Conservation (phyloP, 2,888 invertebrate genomes). For the Diplazon laetatorius region DNA sequence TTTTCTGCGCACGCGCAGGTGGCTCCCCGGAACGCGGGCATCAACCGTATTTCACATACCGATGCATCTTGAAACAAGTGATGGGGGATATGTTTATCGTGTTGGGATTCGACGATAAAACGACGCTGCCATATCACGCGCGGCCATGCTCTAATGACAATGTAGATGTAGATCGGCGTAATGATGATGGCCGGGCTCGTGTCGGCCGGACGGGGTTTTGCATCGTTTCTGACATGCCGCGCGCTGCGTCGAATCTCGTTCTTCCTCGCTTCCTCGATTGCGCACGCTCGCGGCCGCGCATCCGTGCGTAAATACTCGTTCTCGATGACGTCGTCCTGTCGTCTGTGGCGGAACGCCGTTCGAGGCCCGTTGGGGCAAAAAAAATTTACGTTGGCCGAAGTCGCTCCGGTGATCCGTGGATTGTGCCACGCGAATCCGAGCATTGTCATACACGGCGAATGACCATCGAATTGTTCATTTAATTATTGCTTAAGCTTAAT, state of each 20-base stretch:
- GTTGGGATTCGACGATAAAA: conserved; percentile 59
- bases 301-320: conserved; percentile 78
- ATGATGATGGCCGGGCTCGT: conserved; percentile 76
- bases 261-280: conserved; percentile 61
- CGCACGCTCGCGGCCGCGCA: conserved; percentile 75
- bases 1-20: conserved; percentile 60
- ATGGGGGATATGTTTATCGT: conserved; percentile 54
- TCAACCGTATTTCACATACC: conserved; percentile 18
- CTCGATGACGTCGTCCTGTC: conserved; percentile 65
- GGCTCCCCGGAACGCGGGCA: conserved; percentile 37
- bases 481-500: too few relatives aligned
- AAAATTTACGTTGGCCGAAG: conserved; percentile 28
- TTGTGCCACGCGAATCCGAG: too few relatives aligned
- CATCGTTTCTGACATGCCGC: conserved; percentile 44
- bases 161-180: conserved; percentile 77
- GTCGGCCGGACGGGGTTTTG: conserved; percentile 63
- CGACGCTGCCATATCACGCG: conserved; percentile 58
- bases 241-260: neutral
- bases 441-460: too few relatives aligned
- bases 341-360: conserved; percentile 47
- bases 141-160: conserved; percentile 78
- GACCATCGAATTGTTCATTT: too few relatives aligned
- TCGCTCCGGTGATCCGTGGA: conserved; percentile 5
- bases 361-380: neutral
- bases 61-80: conserved; percentile 32